Percentiles rank a stretch among this genome's conserved stretches.
Conservation (phyloP, 2,113 vertebrate species). For the Erpornis zantholeuca region DNA sequence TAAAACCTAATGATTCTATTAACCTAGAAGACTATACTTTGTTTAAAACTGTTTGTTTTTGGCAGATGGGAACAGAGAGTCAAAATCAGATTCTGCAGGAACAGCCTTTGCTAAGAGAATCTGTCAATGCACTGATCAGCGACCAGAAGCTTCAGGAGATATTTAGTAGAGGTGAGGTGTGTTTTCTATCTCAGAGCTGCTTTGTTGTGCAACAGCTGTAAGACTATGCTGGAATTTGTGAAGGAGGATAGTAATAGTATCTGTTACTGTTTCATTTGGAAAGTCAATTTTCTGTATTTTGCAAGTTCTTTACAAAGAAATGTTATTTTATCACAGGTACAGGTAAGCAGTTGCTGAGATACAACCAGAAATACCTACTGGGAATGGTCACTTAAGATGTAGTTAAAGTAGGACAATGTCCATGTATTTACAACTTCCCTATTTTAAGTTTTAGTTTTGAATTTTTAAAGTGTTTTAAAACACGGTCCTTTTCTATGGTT, state of each 20-base stretch:
- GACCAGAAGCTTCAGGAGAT: constrained; percentile 97
- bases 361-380: neutral
- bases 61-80: constrained; percentile 87
- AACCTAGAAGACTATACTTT: neutral
- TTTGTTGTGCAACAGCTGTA: neutral
- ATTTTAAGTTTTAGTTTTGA: neutral
- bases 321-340: neutral
- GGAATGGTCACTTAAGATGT: neutral
- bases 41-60: constrained; percentile 20
- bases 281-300: neutral
- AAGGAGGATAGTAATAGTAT: neutral
- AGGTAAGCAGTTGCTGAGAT: neutral
- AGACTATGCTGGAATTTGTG: neutral
- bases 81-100: constrained; percentile 87
- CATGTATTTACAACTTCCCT: neutral
- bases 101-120: constrained; percentile 82
- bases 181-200: constrained; percentile 21
- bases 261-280: neutral
- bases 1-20: neutral
- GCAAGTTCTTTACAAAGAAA: neutral
- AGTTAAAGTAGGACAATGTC: neutral
- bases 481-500: neutral
- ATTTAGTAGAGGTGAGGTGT: constrained; percentile 88
- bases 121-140: constrained; percentile 86
- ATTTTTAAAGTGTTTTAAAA: neutral